These are phyloP conservation scores for Elymnias hypermnestra DNA, from an alignment of 1,140 invertebrate species.

Conservation along the genomic window DNA sequence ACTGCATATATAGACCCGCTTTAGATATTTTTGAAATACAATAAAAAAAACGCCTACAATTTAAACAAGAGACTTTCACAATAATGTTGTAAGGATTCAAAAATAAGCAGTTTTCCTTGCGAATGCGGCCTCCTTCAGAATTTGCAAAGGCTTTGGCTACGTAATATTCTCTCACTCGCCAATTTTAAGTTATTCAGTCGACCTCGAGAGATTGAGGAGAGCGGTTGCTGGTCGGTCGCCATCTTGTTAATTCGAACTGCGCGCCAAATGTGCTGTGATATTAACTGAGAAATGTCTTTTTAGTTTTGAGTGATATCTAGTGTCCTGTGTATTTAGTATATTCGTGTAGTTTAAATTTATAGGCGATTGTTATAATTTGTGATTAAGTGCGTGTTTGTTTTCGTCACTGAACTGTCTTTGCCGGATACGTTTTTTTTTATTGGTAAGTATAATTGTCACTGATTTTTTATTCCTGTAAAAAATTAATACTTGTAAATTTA, in stretches of 20 bases:
- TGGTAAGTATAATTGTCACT: constrained; percentile 19
- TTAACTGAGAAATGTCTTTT: constrained; percentile 9
- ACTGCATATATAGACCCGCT: too few species aligned
- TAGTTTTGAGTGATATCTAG: constrained; percentile 8
- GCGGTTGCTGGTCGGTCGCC: constrained; percentile 20
- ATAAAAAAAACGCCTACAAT: not conserved
- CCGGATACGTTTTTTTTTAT: constrained; percentile 26
- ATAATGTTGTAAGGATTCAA: constrained; percentile 3
- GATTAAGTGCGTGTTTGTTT: constrained; percentile 24
- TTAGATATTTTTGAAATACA: too few species aligned
- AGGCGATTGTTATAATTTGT: constrained; percentile 13
- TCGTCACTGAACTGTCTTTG: constrained; percentile 13
- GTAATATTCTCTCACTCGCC: constrained; percentile 52
- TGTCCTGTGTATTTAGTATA: constrained; percentile 3
- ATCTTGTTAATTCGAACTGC: constrained; percentile 43
- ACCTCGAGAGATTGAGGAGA: constrained; percentile 40
- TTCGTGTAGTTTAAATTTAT: constrained; percentile 1
- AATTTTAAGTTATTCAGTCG: constrained; percentile 59
- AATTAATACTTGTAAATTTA: not conserved
- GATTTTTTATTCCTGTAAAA: not conserved
- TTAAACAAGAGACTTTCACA: constrained; percentile 1
- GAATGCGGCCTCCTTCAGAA: constrained; percentile 48
- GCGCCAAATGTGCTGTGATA: constrained; percentile 41
- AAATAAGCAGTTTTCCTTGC: constrained; percentile 59
- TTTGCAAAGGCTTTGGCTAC: constrained; percentile 41